Base-by-base conservation (phyloP, 2,888 invertebrate species). In the Tridacna gigas region DNA sequence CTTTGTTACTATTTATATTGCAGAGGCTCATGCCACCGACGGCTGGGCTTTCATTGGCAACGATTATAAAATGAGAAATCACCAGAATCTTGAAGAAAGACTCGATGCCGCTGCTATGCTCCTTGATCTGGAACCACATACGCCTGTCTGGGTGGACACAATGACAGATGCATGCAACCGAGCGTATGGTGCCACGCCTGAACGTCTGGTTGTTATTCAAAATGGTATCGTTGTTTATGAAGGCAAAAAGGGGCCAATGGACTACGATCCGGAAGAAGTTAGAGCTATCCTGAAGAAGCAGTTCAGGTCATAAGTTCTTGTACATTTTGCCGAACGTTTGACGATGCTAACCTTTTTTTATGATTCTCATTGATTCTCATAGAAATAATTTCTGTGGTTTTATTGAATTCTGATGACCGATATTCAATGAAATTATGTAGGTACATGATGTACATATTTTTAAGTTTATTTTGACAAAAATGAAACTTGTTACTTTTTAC, bases 231-330 rank as follows among this genome's bases (percentile, higher is more conserved):
- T 71, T 20, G 7, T 71, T 22, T 71, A 71, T 51, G 71, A 71
- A 25, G 71, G 71, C 5, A 71, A 51, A 13, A 71, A 51, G 25
- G 71, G 71, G 12, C 71, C 71, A 25, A 22, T 22, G 26, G 71
- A 51, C 13, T 71, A 71, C 20, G 51, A 71, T 51, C 48, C 71
- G 1, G 71, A 47, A 48, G 47, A 71, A 2, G 71, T 71, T 71
- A 22, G 71, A 47, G 51, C 48, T 26, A 51, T 71, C 22, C 15
- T 71, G 4, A 71, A 80, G 0, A 86, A 79, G 25, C 82, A 88
- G 61, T 20, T 78, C 9, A 74, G 63, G 60, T 66, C 74, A 18
- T 81, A 77, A 9, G 2, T 20, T 20, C 20, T 56, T 56, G 56
- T 4, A 2, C 37, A 37, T 37, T 37, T 37, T 7, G 3, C 2